phyloP scores from a whole-genome alignment of 2,888 invertebrate genomes.

The Dryobotodes eremita region DNA sequence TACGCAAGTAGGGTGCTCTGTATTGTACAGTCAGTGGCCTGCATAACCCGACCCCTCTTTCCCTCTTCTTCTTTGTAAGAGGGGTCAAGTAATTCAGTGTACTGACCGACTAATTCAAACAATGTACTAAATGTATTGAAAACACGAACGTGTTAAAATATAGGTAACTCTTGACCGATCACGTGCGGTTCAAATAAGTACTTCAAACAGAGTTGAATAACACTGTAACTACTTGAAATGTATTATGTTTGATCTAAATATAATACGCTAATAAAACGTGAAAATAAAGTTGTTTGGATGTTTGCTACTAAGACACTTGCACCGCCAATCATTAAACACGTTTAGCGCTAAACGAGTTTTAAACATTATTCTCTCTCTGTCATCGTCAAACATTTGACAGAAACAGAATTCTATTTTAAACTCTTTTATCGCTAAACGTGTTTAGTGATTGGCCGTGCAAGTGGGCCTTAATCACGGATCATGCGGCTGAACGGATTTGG shows the following conservation, averaged over 20 bases:
- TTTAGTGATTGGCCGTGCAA: too few species aligned
- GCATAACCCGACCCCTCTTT: too few species aligned
- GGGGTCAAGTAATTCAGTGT: too few species aligned
- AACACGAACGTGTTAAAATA: slow-evolving; percentile 35
- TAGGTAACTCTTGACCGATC: slow-evolving; percentile 13
- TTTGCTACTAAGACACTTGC: neutral
- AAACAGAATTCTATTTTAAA: too few species aligned
- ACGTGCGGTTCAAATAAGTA: slow-evolving; percentile 14
- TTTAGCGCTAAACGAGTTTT: too few species aligned
- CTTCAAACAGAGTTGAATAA: slow-evolving; percentile 41
- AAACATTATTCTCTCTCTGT: too few species aligned
- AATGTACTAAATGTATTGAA: slow-evolving; percentile 34
- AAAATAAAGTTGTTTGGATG: neutral
- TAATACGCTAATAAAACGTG: slow-evolving; percentile 13
- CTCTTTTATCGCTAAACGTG: too few species aligned
- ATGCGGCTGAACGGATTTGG: neutral
- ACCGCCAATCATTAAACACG: neutral
- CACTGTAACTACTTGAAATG: slow-evolving; percentile 20
- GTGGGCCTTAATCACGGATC: too few species aligned
- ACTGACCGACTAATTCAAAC: slow-evolving; percentile 13
- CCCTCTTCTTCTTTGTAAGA: too few species aligned
- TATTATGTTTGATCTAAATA: slow-evolving; percentile 20
- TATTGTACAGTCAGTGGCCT: neutral
- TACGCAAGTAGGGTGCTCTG: neutral
- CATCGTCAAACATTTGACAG: too few species aligned